A percentile compares a stretch with the other conserved stretches of the same genome.
These are phyloP conservation scores for Nebria salina DNA, from an alignment of 2,888 invertebrate genomes.

Conservation along the genomic window DNA sequence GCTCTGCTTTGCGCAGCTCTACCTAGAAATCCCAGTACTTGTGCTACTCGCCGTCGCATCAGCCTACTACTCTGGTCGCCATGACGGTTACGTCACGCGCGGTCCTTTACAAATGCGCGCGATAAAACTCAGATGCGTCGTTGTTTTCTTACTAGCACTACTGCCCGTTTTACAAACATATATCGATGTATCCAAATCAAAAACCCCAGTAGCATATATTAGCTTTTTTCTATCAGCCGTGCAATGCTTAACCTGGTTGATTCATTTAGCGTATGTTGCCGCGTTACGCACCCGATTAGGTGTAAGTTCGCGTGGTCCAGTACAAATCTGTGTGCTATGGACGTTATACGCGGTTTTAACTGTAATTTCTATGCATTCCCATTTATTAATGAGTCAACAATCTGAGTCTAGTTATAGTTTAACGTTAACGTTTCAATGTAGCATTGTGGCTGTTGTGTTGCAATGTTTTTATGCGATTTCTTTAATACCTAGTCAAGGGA, in stretches of 20 bases:
- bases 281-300: conserved; percentile 73
- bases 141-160: conserved; percentile 71
- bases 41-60: conserved; percentile 79
- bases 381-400: conserved; percentile 59
- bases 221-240: conserved; percentile 78
- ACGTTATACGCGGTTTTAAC: conserved; percentile 73
- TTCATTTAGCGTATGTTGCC: conserved; percentile 80
- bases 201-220: conserved; percentile 68
- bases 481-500: conserved; percentile 72
- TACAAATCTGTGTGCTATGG: conserved; percentile 75
- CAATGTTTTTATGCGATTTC: conserved; percentile 77
- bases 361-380: conserved; percentile 75
- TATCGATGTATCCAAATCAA: conserved; percentile 66
- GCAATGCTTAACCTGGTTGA: conserved; percentile 81
- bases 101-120: conserved; percentile 71
- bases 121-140: conserved; percentile 72
- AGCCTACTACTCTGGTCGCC: conserved; percentile 82
- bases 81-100: conserved; percentile 70
- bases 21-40: conserved; percentile 79
- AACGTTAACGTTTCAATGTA: conserved; percentile 68
- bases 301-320: conserved; percentile 78
- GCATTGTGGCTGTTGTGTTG: conserved; percentile 69
- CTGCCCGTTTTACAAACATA: conserved; percentile 77
- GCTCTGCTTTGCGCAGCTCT: conserved; percentile 85
- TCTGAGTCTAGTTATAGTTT: conserved; percentile 55